phyloP scores from a whole-genome alignment of 2,113 vertebrate genomes.

The Sciurus niger region DNA sequence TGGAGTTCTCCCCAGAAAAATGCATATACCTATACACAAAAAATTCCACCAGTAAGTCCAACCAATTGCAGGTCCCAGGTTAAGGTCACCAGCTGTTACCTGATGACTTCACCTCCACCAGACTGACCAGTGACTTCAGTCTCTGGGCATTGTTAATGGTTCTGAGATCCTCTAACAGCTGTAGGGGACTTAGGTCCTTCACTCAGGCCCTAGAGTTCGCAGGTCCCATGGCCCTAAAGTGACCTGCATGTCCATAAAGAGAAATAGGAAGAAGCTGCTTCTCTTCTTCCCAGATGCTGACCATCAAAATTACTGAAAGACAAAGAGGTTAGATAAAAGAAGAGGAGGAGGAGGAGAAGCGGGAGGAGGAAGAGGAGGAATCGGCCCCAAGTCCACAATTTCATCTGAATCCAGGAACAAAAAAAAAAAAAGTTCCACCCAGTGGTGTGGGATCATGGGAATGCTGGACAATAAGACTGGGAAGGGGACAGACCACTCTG shows the following conservation, averaged over 20 bases:
- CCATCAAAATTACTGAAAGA: not conserved
- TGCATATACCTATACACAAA: not conserved
- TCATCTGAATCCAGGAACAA: not conserved
- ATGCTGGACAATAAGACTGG: not conserved
- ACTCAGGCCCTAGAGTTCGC: not conserved
- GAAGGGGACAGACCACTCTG: not conserved
- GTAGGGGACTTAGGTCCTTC: not conserved
- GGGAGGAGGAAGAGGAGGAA: too few species aligned
- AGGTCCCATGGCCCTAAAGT: not conserved
- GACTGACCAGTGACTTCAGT: not conserved
- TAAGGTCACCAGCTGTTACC: not conserved
- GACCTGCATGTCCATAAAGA: not conserved
- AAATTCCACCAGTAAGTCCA: not conserved
- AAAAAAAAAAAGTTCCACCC: conserved; percentile 36
- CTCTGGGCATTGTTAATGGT: not conserved
- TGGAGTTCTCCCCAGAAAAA: conserved; percentile 7
- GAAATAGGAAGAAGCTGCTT: not conserved
- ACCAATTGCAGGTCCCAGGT: not conserved
- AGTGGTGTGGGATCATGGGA: not conserved
- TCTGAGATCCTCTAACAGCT: not conserved
- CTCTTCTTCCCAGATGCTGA: not conserved
- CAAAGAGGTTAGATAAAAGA: not conserved
- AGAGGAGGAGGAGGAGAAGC: too few species aligned
- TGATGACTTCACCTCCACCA: not conserved
- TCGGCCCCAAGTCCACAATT: not conserved